Evolutionary conservation across 2,113 vertebrate genomes (phyloP).

Genomic region (Pyxicephalus adspersus): DNA sequence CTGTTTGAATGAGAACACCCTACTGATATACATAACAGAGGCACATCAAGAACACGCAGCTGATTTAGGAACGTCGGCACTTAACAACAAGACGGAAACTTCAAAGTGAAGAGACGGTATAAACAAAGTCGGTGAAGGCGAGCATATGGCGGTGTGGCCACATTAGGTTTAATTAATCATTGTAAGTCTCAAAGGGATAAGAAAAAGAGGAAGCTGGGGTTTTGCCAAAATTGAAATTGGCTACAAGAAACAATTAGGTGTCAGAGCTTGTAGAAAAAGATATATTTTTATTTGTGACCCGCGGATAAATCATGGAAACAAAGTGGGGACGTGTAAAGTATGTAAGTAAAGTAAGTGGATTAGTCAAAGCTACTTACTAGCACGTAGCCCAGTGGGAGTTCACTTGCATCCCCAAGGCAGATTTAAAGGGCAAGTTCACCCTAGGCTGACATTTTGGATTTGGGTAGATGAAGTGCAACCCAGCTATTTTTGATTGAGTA

Average conservation of each 20-base stretch:
- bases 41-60: background rate
- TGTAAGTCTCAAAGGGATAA: background rate
- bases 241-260: slow-evolving; percentile 5
- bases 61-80: background rate
- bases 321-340: slow-evolving; percentile 33
- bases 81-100: background rate
- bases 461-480: too few species aligned
- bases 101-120: background rate
- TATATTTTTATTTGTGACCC: slow-evolving; percentile 25
- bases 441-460: too few species aligned
- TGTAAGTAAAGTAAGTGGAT: too few species aligned
- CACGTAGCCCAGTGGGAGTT: slow-evolving; percentile 14
- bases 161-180: background rate
- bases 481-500: too few species aligned
- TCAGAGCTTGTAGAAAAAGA: slow-evolving; percentile 23
- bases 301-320: slow-evolving; percentile 25
- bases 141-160: slow-evolving; percentile 1
- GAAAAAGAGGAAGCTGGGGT: slow-evolving; percentile 15
- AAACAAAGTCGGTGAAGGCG: background rate
- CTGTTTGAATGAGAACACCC: background rate
- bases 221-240: slow-evolving; percentile 22
- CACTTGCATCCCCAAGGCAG: background rate
- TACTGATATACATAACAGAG: too few species aligned
- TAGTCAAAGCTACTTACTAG: slow-evolving; percentile 4
- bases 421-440: background rate